Evolutionary conservation across 2,797 vertebrate genomes (phyloP).

Genomic region (Columba guinea): DNA sequence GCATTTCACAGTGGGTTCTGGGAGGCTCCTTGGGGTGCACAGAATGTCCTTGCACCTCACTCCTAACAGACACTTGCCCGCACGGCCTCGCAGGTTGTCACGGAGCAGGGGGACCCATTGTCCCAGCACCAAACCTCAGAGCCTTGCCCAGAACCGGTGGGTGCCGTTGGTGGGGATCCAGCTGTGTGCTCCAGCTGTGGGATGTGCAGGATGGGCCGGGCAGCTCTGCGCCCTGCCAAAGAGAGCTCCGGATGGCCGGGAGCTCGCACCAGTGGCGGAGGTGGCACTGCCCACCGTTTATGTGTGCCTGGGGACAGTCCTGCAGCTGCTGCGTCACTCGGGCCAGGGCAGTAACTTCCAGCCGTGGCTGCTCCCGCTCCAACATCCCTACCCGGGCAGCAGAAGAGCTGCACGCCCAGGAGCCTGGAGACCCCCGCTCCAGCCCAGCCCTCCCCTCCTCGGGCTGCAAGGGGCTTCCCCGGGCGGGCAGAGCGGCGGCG

Average conservation of each 20-base stretch:
- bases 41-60: background rate
- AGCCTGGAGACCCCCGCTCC: no score
- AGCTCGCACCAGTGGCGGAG: background rate
- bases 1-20: background rate
- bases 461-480: background rate
- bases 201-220: rapidly evolving
- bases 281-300: background rate
- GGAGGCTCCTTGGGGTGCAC: background rate
- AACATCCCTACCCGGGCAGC: background rate
- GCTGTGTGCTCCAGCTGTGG: background rate
- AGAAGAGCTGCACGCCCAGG: background rate
- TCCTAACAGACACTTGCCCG: background rate
- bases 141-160: background rate
- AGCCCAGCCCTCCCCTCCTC: background rate
- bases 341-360: background rate
- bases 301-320: background rate
- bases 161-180: background rate
- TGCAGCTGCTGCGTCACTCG: background rate
- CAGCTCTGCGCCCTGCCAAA: background rate
- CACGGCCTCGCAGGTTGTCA: background rate
- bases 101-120: background rate
- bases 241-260: background rate
- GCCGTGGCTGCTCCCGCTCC: background rate
- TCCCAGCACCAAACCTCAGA: background rate
- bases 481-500: background rate